Percentiles rank a stretch among this genome's conserved stretches.
Conservation (phyloP, 2,888 invertebrate species). For the Coelinius sp. region DNA sequence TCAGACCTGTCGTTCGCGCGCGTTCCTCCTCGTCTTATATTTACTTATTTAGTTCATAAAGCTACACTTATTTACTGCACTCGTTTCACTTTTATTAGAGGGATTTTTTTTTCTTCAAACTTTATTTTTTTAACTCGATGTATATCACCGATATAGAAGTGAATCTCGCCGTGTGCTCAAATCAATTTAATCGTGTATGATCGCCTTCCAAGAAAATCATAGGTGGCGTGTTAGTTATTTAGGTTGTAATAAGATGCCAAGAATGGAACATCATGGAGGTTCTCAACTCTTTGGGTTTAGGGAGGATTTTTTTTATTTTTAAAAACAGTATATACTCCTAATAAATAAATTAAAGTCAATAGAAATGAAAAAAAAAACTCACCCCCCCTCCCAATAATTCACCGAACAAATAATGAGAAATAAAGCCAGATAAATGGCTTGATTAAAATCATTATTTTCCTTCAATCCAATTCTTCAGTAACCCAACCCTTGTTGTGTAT, state of each 20-base stretch:
- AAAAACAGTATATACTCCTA: not conserved
- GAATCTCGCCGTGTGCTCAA: conserved; percentile 51
- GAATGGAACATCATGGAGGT: conserved; percentile 54
- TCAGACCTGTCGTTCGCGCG: conserved; percentile 33
- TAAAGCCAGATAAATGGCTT: conserved; percentile 60
- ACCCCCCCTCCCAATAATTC: not conserved
- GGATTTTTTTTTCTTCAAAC: conserved; percentile 27
- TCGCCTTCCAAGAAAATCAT: conserved; percentile 66
- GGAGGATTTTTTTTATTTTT: not conserved
- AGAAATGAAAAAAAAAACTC: not conserved
- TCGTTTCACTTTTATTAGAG: conserved; percentile 49
- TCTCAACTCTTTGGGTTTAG: conserved; percentile 52
- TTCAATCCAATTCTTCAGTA: conserved; percentile 60
- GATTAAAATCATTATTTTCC: conserved; percentile 60
- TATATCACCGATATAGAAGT: conserved; percentile 32
- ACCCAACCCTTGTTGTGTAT: conserved; percentile 16
- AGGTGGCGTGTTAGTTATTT: conserved; percentile 63
- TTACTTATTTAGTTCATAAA: conserved; percentile 63
- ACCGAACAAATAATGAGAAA: conserved; percentile 10
- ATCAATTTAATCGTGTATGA: conserved; percentile 64
- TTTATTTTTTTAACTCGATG: conserved; percentile 8
- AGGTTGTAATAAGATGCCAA: conserved; percentile 54
- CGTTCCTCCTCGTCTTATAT: conserved; percentile 52
- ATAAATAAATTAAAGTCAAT: too few species aligned
- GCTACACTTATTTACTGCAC: conserved; percentile 53